Percentiles rank a stretch among this genome's conserved stretches.
These are phyloP conservation scores for Trichonephila inaurata DNA, from an alignment of 1,140 invertebrate species.

Conservation along the genomic window DNA sequence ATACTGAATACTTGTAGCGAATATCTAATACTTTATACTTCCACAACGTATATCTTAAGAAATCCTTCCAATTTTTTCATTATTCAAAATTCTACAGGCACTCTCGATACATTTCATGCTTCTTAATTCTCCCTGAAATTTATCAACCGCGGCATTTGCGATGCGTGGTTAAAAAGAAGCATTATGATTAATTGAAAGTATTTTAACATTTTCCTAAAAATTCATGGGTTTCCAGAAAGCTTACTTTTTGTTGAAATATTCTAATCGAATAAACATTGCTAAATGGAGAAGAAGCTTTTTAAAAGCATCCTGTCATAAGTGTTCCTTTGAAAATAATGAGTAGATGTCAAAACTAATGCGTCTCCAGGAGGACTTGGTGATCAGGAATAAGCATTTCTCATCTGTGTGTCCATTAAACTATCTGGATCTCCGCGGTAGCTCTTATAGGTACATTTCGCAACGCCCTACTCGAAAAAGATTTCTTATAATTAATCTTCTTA, in stretches of 20 bases:
- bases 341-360: conserved; percentile 30
- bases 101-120: no score
- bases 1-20: no score
- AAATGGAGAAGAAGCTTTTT: conserved; percentile 25
- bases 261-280: conserved; percentile 17
- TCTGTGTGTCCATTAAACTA: background rate
- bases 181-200: conserved; percentile 7
- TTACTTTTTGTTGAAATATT: background rate
- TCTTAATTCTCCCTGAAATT: background rate
- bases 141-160: background rate
- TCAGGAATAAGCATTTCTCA: background rate
- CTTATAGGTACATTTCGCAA: background rate
- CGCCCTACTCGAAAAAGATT: background rate
- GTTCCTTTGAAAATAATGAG: background rate
- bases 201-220: background rate
- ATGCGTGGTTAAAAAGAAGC: background rate
- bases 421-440: background rate
- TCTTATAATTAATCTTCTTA: background rate
- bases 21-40: no score
- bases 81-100: no score
- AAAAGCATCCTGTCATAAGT: conserved; percentile 10
- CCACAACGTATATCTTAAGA: no score
- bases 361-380: background rate
- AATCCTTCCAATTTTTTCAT: no score
- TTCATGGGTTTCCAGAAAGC: background rate